A percentile compares a stretch with the other conserved stretches of the same genome.
These are phyloP conservation scores for Tetrax tetrax DNA, from an alignment of 2,113 vertebrate species.

Conservation along the genomic window DNA sequence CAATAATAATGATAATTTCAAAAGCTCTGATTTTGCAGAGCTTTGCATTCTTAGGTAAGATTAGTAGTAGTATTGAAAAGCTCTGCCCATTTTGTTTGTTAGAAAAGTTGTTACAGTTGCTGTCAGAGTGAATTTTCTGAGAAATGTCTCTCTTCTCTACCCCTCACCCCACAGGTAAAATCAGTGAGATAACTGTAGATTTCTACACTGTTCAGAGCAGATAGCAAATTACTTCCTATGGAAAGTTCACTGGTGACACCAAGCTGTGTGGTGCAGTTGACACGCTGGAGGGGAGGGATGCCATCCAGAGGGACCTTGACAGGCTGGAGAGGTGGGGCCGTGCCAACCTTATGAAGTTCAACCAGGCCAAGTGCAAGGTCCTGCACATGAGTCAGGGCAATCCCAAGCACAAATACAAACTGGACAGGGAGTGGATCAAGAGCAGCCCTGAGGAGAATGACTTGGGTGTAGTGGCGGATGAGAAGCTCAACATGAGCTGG, in stretches of 20 bases:
- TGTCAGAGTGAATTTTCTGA: not conserved
- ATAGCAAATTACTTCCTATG: not conserved
- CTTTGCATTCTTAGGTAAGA: not conserved
- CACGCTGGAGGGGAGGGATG: too few relatives aligned
- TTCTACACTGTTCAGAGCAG: not conserved
- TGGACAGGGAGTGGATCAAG: too few relatives aligned
- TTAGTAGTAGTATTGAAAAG: not conserved
- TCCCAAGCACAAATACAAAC: too few relatives aligned
- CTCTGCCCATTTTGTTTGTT: not conserved
- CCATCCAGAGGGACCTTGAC: too few relatives aligned
- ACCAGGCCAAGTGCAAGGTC: too few relatives aligned
- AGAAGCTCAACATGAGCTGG: too few relatives aligned
- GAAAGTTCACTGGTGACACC: not conserved
- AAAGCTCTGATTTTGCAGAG: not conserved
- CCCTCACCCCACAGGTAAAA: not conserved
- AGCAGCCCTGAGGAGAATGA: too few relatives aligned
- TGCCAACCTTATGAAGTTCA: too few relatives aligned
- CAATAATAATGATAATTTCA: not conserved
- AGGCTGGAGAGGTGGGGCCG: too few relatives aligned
- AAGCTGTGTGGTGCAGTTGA: too few relatives aligned
- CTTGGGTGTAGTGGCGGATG: too few relatives aligned
- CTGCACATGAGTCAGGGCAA: too few relatives aligned
- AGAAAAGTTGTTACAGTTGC: not conserved
- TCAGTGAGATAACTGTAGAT: not conserved
- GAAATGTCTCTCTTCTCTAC: not conserved